phyloP scores from a whole-genome alignment of 1,140 invertebrate species.

The Papilio dardanus region DNA sequence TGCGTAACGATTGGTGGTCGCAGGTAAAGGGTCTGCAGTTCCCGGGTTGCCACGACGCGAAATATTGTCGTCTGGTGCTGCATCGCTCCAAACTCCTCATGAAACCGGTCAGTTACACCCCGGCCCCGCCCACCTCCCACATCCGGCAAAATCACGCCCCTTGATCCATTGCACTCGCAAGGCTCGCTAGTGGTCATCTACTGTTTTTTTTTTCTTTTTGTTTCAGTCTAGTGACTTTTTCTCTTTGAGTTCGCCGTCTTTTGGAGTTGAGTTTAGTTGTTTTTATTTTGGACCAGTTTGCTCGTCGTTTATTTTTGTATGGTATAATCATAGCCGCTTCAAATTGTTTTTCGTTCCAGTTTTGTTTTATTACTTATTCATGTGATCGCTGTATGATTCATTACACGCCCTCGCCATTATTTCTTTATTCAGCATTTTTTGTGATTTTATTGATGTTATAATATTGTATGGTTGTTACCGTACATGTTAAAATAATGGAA shows the following conservation, averaged over 20 bases:
- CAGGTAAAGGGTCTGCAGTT: slow-evolving; percentile 97
- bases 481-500: neutral
- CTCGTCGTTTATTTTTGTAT: slow-evolving; percentile 31
- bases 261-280: slow-evolving; percentile 25
- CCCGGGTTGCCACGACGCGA: slow-evolving; percentile 96
- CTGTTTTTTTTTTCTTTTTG: slow-evolving; percentile 21
- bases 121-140: slow-evolving; percentile 47
- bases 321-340: slow-evolving; percentile 10
- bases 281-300: slow-evolving; percentile 28
- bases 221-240: slow-evolving; percentile 23
- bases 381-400: neutral
- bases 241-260: slow-evolving; percentile 19
- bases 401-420: neutral
- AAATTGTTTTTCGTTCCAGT: slow-evolving; percentile 8
- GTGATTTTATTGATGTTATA: neutral
- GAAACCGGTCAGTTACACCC: slow-evolving; percentile 92
- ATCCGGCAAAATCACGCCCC: slow-evolving; percentile 42
- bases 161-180: slow-evolving; percentile 39
- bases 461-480: slow-evolving; percentile 3
- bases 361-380: slow-evolving; percentile 16
- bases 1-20: slow-evolving; percentile 73
- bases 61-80: slow-evolving; percentile 96
- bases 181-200: slow-evolving; percentile 28
- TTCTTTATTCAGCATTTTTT: slow-evolving; percentile 15
- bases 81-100: slow-evolving; percentile 96